Percentiles rank a stretch among this genome's conserved stretches.
Evolutionary conservation across 2,888 invertebrate species (phyloP).

Genomic region (Sepiola atlantica): DNA sequence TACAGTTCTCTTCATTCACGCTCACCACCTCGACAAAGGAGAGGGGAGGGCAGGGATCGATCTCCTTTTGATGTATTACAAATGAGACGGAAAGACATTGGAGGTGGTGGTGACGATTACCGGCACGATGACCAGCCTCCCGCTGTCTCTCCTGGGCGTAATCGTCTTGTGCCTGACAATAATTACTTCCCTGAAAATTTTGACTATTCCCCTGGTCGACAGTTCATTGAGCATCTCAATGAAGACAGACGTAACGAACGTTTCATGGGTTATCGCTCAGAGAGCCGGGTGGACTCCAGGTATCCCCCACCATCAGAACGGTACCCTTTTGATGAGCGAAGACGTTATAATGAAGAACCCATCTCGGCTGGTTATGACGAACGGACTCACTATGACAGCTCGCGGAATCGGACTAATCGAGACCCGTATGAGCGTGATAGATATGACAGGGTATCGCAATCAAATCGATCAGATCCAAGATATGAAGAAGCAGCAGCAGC

Average conservation of each 20-base stretch:
- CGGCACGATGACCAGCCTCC: conserved; percentile 35
- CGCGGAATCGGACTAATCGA: conserved; percentile 8
- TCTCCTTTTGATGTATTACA: conserved; percentile 39
- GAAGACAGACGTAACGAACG: conserved; percentile 37
- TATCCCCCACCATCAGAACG: background rate
- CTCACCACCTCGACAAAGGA: conserved; percentile 40
- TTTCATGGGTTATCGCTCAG: background rate
- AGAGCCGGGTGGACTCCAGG: background rate
- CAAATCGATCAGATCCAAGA: conserved; percentile 33
- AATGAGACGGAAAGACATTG: conserved; percentile 38
- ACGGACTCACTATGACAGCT: conserved; percentile 41
- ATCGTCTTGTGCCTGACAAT: background rate
- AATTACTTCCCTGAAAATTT: conserved; percentile 37
- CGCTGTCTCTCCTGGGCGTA: background rate
- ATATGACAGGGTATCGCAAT: background rate
- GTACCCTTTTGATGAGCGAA: conserved; percentile 39
- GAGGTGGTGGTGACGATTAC: background rate
- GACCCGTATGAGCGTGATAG: conserved; percentile 42
- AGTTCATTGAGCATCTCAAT: conserved; percentile 16
- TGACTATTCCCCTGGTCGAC: conserved; percentile 15
- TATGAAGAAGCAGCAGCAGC: conserved; percentile 4
- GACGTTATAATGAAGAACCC: conserved; percentile 43
- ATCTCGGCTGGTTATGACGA: conserved; percentile 36
- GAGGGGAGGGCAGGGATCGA: conserved; percentile 16
- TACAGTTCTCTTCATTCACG: conserved; percentile 37